Base-by-base conservation (phyloP, 2,888 invertebrate species). In the Ormyrus pomaceus region DNA sequence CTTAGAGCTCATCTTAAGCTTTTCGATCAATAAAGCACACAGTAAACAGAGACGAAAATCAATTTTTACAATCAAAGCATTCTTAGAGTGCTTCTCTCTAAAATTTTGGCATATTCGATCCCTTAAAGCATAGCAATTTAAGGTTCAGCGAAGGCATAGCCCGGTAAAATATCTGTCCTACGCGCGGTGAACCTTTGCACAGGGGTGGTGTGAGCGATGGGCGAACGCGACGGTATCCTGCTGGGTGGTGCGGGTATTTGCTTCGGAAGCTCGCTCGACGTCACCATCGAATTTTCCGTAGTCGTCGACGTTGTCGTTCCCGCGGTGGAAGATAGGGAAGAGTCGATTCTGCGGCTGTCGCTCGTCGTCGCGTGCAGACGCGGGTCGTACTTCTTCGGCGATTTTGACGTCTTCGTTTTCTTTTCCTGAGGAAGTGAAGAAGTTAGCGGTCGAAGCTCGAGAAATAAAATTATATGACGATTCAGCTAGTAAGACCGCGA, bases 231-330 rank as follows among this genome's bases (percentile, higher is more conserved):
- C 5, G 84, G 87, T 51, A 85, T 80, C 71, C 85, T 87, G 80
- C 87, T 88, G 2, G 91, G 91, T 0, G 91, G 91, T 3, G 91
- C 88, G 11, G 91, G 91, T 77, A 91, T 91, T 81, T 91, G 91
- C 80, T 91, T 91, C 0, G 91, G 91, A 55, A 91, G 83, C 74
- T 91, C 91, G 83, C 91, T 91, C 53, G 90, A 91, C 0, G 91
- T 91, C 6, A 90, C 89, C 81, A 89, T 84, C 7, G 88, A 84
- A 71, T 84, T 86, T 70, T 89, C 89, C 13, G 89, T 88, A 7
- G 89, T 89, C 7, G 87, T 83, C 68, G 65, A 56, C 9, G 45
- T 79, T 55, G 73, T 83, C 58, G 70, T 81, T 19, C 68, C 82
- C 62, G n/a, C 74, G 58, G 53, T 59, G 66, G 64, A 80, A 2